Conservation (phyloP, 2,888 invertebrate genomes). For the Alentia gelatinosa region DNA sequence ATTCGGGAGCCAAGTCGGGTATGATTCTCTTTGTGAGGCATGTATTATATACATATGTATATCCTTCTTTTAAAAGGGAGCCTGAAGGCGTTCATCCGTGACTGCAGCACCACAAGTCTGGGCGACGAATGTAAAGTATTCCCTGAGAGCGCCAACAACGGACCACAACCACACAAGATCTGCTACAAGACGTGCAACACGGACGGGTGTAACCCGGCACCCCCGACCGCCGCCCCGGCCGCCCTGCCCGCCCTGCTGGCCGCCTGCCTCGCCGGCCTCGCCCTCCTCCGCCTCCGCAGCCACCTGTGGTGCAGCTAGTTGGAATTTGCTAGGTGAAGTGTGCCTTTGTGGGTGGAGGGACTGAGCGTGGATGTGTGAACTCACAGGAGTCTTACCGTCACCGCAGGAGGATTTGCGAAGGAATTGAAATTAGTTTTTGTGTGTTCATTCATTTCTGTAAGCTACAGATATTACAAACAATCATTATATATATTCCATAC, state of each 20-base stretch:
- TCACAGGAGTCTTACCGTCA: no score
- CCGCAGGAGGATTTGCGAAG: no score
- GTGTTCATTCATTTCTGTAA: no score
- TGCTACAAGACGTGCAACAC: constrained; percentile 28
- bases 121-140: constrained; percentile 25
- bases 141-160: not conserved
- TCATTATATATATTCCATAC: no score
- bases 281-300: not conserved
- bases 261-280: not conserved
- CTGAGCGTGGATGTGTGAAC: no score
- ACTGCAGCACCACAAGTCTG: constrained; percentile 35
- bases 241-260: not conserved
- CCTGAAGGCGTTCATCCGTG: not conserved
- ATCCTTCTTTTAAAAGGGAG: not conserved
- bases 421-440: no score
- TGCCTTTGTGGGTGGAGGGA: not conserved
- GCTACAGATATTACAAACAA: no score
- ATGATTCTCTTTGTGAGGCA: no score
- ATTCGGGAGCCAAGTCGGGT: no score
- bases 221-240: not conserved
- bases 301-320: not conserved
- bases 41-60: no score
- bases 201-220: constrained; percentile 30
- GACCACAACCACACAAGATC: not conserved
- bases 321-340: not conserved